These are phyloP conservation scores for Ardeotis arabs DNA, from an alignment of 2,113 vertebrate genomes.

Conservation along the genomic window DNA sequence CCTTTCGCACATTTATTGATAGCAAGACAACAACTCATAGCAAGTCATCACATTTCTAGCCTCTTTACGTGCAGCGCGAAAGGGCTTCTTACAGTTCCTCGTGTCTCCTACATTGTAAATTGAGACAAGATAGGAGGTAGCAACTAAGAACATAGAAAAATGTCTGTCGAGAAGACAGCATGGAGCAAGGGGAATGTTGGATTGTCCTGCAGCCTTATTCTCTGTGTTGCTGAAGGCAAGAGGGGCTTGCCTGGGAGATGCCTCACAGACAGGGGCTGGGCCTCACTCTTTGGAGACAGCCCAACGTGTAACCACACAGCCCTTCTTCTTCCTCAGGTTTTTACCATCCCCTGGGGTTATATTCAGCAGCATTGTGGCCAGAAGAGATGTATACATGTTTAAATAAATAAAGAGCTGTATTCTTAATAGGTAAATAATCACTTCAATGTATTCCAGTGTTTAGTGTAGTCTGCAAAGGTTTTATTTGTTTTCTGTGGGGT, in stretches of 20 bases:
- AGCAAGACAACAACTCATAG: neutral
- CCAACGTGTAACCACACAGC: neutral
- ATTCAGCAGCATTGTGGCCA: neutral
- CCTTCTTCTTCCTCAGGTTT: neutral
- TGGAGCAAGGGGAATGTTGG: neutral
- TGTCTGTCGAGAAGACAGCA: neutral
- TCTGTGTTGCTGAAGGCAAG: neutral
- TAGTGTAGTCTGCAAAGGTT: neutral
- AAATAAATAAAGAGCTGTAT: neutral
- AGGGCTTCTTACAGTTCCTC: neutral
- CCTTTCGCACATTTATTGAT: neutral
- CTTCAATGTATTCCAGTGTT: neutral
- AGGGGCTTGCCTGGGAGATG: neutral
- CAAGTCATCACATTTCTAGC: neutral
- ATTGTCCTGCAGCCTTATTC: neutral
- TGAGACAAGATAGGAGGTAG: neutral
- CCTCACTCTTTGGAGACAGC: neutral
- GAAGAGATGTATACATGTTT: neutral
- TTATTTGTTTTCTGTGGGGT: neutral
- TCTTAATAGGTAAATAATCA: neutral
- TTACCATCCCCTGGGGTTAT: neutral
- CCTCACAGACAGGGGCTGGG: neutral
- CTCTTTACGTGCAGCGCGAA: neutral
- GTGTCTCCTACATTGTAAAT: neutral
- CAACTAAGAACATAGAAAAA: neutral